phyloP scores from a whole-genome alignment of 2,113 vertebrate genomes.

The Tenebrosternarchus preto region DNA sequence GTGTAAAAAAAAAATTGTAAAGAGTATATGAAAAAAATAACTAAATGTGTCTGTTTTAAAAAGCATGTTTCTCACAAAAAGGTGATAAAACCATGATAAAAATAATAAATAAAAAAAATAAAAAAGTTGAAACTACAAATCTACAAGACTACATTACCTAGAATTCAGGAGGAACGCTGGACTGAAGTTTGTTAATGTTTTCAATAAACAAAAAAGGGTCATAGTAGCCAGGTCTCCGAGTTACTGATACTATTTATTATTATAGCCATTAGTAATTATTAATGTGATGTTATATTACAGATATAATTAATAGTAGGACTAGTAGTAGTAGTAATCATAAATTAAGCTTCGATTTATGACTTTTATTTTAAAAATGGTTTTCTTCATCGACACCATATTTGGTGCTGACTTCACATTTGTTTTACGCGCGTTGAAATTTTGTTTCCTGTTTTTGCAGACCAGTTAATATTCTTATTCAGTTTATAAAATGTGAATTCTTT shows the following conservation, averaged over 20 bases:
- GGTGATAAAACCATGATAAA: conserved; percentile 35
- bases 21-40: conserved; percentile 54
- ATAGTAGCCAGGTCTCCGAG: background rate
- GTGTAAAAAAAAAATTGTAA: conserved; percentile 61
- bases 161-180: background rate
- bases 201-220: background rate
- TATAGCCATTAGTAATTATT: background rate
- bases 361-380: conserved; percentile 5
- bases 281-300: background rate
- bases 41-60: conserved; percentile 60
- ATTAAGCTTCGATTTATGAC: background rate
- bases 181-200: conserved; percentile 43
- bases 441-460: conserved; percentile 29
- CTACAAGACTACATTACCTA: conserved; percentile 31
- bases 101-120: too few species aligned
- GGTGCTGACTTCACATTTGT: background rate
- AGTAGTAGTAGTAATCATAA: background rate
- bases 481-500: conserved; percentile 41
- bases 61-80: conserved; percentile 67
- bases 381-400: background rate
- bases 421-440: conserved; percentile 34
- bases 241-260: background rate
- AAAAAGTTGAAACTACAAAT: conserved; percentile 36
- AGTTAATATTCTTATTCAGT: background rate
- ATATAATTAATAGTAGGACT: background rate